These are phyloP conservation scores for Acomys russatus DNA, from an alignment of 2,797 vertebrate species.

Conservation along the genomic window DNA sequence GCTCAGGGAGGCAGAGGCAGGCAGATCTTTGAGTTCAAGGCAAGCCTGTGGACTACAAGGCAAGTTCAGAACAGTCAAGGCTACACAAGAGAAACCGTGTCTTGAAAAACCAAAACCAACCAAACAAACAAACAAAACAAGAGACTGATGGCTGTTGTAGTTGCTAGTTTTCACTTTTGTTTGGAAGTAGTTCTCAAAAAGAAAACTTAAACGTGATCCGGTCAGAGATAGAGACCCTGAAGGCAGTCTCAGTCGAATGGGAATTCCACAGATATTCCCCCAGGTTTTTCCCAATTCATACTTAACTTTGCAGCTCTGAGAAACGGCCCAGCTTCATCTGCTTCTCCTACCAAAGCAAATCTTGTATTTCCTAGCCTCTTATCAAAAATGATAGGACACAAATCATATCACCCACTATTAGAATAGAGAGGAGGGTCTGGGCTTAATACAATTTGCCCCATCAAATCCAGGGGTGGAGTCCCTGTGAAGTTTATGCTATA, in stretches of 20 bases:
- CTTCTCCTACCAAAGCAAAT: constrained; percentile 57
- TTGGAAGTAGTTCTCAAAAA: constrained; percentile 56
- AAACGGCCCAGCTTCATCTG: constrained; percentile 8
- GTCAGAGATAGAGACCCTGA: constrained; percentile 45
- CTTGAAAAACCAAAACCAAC: constrained; percentile 38
- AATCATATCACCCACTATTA: constrained; percentile 16
- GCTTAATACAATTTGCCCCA: constrained; percentile 46
- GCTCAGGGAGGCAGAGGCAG: no score
- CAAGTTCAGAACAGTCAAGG: no score
- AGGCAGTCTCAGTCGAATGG: constrained; percentile 53
- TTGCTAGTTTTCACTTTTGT: constrained; percentile 67
- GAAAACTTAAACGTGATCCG: constrained; percentile 42
- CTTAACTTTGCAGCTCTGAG: constrained; percentile 54
- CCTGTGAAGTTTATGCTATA: constrained; percentile 67
- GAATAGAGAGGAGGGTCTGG: constrained; percentile 30
- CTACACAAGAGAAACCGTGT: no score
- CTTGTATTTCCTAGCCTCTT: not conserved
- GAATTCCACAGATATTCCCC: constrained; percentile 70
- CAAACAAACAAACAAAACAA: not conserved
- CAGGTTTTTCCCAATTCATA: constrained; percentile 58
- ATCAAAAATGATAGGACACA: constrained; percentile 64
- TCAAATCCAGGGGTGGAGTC: constrained; percentile 68
- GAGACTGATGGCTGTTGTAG: constrained; percentile 4
- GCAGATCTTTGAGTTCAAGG: no score
- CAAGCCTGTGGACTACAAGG: no score